Conservation (phyloP, 1,140 invertebrate species). For the Leptestheria dahalacensis region DNA sequence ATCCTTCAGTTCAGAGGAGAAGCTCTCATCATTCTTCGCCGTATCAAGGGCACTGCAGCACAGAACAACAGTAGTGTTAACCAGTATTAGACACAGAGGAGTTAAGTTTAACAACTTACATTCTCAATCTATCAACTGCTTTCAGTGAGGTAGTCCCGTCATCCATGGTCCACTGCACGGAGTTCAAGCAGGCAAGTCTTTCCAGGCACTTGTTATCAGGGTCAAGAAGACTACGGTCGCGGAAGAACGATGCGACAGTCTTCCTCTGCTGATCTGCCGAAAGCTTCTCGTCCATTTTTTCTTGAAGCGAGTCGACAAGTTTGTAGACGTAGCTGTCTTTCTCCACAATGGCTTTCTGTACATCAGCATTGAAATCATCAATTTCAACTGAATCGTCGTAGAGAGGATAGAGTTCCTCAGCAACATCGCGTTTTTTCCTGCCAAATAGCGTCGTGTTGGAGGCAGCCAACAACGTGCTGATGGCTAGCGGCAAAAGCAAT, state of each 20-base stretch:
- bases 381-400: neutral
- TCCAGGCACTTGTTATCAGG: neutral
- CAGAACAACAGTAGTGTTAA: too few species aligned
- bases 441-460: neutral
- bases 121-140: neutral
- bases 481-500: neutral
- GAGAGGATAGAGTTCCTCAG: neutral
- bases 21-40: neutral
- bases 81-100: too few species aligned
- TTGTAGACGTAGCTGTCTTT: neutral
- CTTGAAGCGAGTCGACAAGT: neutral
- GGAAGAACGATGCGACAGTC: neutral
- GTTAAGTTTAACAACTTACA: neutral
- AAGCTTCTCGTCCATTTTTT: neutral
- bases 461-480: neutral
- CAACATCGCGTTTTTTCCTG: neutral
- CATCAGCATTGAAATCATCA: neutral
- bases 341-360: neutral
- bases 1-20: neutral
- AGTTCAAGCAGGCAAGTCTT: neutral
- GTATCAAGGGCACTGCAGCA: neutral
- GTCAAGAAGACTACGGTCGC: neutral
- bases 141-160: too few species aligned
- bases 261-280: neutral
- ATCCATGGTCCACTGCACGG: neutral